These are phyloP conservation scores for Silurus aristotelis DNA, from an alignment of 2,797 vertebrate genomes.

Conservation along the genomic window DNA sequence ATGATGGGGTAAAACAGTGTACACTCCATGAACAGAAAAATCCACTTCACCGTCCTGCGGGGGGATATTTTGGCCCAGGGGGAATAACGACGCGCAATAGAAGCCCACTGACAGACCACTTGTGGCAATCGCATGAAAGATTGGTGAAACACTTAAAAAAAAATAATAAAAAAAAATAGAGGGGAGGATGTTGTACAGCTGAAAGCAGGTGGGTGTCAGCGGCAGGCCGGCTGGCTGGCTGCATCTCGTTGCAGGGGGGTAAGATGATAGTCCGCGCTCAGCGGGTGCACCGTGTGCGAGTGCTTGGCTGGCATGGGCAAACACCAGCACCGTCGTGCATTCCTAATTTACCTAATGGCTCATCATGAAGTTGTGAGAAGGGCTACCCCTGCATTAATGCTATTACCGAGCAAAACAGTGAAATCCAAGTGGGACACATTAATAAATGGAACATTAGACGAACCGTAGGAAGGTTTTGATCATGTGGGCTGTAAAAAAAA, in stretches of 20 bases:
- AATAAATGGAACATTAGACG: not conserved
- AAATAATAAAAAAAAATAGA: slow-evolving; percentile 40
- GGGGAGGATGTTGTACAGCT: slow-evolving; percentile 39
- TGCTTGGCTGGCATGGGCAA: slow-evolving; percentile 37
- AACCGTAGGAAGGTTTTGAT: not conserved
- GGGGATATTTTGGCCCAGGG: slow-evolving; percentile 18
- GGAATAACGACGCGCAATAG: slow-evolving; percentile 14
- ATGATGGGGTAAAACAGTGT: slow-evolving; percentile 4
- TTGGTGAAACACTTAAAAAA: slow-evolving; percentile 47
- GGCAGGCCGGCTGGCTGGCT: slow-evolving; percentile 45
- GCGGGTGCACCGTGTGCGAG: slow-evolving; percentile 42
- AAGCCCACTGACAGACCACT: slow-evolving; percentile 28
- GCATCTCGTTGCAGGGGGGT: slow-evolving; percentile 48
- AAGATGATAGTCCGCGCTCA: slow-evolving; percentile 56
- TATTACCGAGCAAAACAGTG: slow-evolving; percentile 4
- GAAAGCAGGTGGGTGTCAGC: slow-evolving; percentile 42
- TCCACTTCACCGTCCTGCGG: not conserved
- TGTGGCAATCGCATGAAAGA: slow-evolving; percentile 46
- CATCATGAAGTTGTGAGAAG: slow-evolving; percentile 54
- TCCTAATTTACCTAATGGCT: slow-evolving; percentile 64
- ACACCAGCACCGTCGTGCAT: slow-evolving; percentile 58
- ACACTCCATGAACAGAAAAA: slow-evolving; percentile 13
- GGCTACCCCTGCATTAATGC: slow-evolving; percentile 39
- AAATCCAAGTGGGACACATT: not conserved
- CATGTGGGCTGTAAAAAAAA: not conserved